Conservation (phyloP, 2,113 vertebrate species). For the Nothobranchius kuhntae region DNA sequence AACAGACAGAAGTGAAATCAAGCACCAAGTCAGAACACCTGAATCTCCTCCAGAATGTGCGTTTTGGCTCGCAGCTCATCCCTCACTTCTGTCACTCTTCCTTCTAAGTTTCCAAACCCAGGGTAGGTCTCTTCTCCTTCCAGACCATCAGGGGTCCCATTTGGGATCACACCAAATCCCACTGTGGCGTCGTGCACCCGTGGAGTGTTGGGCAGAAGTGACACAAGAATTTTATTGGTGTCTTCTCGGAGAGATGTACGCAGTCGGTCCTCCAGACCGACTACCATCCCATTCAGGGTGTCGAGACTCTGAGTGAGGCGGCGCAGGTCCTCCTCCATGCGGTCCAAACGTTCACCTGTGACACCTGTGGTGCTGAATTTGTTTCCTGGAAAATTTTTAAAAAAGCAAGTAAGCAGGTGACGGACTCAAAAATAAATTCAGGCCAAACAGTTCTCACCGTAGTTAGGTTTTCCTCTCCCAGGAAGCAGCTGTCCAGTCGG, state of each 20-base stretch:
- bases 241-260: constrained; percentile 86
- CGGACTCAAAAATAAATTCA: background rate
- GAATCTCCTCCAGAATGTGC: constrained; percentile 89
- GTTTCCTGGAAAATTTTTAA: constrained; percentile 74
- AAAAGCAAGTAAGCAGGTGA: background rate
- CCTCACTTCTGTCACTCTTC: constrained; percentile 89
- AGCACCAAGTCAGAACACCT: constrained; percentile 35
- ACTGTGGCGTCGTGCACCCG: constrained; percentile 74
- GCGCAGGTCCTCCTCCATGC: constrained; percentile 88
- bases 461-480: constrained; percentile 76
- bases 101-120: constrained; percentile 85
- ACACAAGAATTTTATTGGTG: constrained; percentile 84
- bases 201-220: constrained; percentile 77
- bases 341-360: constrained; percentile 89
- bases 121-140: constrained; percentile 77
- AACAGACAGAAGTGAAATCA: background rate
- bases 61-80: constrained; percentile 87
- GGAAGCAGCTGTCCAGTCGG: constrained; percentile 71
- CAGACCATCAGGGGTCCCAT: constrained; percentile 80
- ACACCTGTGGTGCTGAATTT: constrained; percentile 79
- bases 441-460: constrained; percentile 71
- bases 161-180: constrained; percentile 86
- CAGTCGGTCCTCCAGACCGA: constrained; percentile 84
- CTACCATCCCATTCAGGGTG: constrained; percentile 84
- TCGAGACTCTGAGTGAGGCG: constrained; percentile 87